Evolutionary conservation across 1,140 invertebrate genomes (phyloP).

Genomic region (Stratiolaelaps scimitus): DNA sequence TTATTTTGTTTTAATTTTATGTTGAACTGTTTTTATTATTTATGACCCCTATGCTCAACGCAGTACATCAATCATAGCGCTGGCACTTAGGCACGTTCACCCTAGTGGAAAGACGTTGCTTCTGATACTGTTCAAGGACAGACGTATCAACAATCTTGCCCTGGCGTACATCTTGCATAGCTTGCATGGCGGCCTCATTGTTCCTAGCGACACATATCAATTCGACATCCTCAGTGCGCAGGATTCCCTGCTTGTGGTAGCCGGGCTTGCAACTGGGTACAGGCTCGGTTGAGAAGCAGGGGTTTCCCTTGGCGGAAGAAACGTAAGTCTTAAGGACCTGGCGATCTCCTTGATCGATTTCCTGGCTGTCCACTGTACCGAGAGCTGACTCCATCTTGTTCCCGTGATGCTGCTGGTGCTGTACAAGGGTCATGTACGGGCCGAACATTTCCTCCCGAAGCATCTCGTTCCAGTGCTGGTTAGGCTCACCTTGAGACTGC

Average conservation of each 20-base stretch:
- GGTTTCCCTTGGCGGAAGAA: not conserved
- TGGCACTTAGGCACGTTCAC: constrained; percentile 15
- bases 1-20: no score
- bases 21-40: constrained; percentile 8
- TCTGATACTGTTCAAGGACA: not conserved
- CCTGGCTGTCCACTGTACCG: not conserved
- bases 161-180: not conserved
- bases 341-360: not conserved
- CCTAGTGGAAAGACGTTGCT: not conserved
- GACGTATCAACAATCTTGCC: not conserved
- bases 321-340: not conserved
- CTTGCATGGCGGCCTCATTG: not conserved
- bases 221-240: not conserved
- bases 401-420: no score
- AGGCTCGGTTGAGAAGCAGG: constrained; percentile 2
- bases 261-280: not conserved
- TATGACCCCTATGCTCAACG: no score
- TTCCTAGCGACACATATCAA: not conserved
- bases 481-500: not conserved
- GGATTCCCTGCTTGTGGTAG: constrained; percentile 17
- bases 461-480: not conserved
- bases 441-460: no score
- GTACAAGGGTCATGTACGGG: no score
- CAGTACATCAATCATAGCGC: not conserved
- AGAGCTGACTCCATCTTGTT: not conserved